Evolutionary conservation across 2,888 invertebrate species (phyloP).

Genomic region (Cyclophora albipunctata): DNA sequence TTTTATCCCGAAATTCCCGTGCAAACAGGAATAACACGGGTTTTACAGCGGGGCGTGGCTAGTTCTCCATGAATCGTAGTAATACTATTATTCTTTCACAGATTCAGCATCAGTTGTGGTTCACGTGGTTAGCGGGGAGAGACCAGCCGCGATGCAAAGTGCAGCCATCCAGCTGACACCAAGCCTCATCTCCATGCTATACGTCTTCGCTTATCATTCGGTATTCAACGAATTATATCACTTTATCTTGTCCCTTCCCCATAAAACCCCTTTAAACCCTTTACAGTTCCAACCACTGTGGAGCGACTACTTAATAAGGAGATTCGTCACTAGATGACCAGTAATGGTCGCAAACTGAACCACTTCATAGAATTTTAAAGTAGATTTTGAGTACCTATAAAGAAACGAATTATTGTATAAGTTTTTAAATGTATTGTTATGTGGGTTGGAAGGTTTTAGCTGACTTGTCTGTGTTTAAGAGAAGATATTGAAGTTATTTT

Average conservation of each 20-base stretch:
- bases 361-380: constrained; percentile 4
- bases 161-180: constrained; percentile 34
- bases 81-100: constrained; percentile 33
- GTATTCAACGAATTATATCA: not conserved
- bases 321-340: constrained; percentile 54
- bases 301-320: constrained; percentile 30
- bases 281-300: constrained; percentile 11
- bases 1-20: too few relatives aligned
- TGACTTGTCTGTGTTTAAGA: too few relatives aligned
- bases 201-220: not conserved
- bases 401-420: constrained; percentile 60
- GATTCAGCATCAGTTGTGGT: constrained; percentile 88
- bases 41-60: too few relatives aligned
- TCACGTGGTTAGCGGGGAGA: constrained; percentile 86
- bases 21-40: too few relatives aligned
- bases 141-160: constrained; percentile 79
- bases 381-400: constrained; percentile 24
- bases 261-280: not conserved
- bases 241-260: not conserved
- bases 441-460: too few relatives aligned
- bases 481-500: too few relatives aligned
- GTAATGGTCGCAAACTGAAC: constrained; percentile 14
- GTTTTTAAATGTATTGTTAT: constrained; percentile 4
- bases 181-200: not conserved
- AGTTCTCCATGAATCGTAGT: too few relatives aligned